Evolutionary conservation across 2,797 vertebrate genomes (phyloP).

Genomic region (Cuniculus paca): DNA sequence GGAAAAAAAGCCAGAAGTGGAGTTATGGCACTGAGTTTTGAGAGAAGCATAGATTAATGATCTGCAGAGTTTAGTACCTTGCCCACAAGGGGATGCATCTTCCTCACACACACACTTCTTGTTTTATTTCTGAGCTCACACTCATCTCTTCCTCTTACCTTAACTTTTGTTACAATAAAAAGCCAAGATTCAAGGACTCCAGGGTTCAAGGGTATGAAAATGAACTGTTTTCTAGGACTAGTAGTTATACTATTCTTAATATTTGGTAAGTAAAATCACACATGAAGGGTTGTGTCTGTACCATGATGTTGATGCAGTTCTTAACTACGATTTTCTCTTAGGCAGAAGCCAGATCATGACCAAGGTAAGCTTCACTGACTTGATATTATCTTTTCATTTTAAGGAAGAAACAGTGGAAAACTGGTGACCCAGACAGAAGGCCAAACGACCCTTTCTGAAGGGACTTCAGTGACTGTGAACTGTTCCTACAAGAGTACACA

Average conservation of each 20-base stretch:
- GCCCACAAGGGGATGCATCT: no score
- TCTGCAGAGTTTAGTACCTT: no score
- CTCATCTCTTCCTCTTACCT: background rate
- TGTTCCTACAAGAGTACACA: background rate
- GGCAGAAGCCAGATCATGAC: background rate
- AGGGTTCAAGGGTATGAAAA: constrained; percentile 37
- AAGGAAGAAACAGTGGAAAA: constrained; percentile 55
- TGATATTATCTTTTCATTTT: background rate
- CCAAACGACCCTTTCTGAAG: constrained; percentile 1
- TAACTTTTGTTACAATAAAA: background rate
- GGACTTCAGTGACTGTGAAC: background rate
- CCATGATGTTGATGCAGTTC: background rate
- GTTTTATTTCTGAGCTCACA: no score
- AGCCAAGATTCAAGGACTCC: background rate
- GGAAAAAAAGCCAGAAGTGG: background rate
- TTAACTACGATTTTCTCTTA: background rate
- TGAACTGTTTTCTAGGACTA: constrained; percentile 13
- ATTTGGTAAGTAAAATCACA: constrained; percentile 44
- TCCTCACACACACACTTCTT: no score
- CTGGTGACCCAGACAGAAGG: background rate
- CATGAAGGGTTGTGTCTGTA: background rate
- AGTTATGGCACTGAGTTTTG: background rate
- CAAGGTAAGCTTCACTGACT: background rate
- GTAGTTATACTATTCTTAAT: constrained; percentile 49
- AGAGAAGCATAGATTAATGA: no score